A percentile compares a stretch with the other conserved stretches of the same genome.
These are phyloP conservation scores for Danionella dracula DNA, from an alignment of 2,797 vertebrate genomes.

Conservation along the genomic window DNA sequence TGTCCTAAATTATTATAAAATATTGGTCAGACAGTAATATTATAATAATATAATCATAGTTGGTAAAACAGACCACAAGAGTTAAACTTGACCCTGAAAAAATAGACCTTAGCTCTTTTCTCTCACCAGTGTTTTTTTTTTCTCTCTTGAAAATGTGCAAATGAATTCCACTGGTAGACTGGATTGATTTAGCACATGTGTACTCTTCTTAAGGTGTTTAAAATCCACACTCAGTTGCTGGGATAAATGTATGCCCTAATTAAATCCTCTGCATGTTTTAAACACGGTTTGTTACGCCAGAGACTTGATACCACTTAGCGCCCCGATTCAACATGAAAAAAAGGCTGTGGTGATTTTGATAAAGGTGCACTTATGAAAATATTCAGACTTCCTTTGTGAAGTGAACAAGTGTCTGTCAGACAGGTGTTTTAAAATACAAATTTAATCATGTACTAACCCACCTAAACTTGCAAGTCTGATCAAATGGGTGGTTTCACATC, in stretches of 20 bases:
- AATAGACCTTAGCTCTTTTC: not conserved
- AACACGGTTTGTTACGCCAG: slow-evolving; percentile 53
- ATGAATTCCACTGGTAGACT: slow-evolving; percentile 46
- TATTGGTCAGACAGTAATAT: no score
- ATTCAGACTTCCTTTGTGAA: not conserved
- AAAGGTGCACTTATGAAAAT: slow-evolving; percentile 33
- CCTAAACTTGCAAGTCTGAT: not conserved
- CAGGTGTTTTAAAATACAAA: not conserved
- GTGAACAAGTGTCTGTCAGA: not conserved
- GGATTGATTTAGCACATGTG: slow-evolving; percentile 36
- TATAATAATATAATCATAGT: no score
- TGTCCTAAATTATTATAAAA: no score
- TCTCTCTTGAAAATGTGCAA: slow-evolving; percentile 48
- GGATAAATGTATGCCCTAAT: slow-evolving; percentile 63
- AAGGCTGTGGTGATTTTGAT: slow-evolving; percentile 43
- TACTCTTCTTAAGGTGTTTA: slow-evolving; percentile 51
- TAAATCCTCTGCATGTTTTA: slow-evolving; percentile 56
- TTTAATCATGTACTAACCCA: not conserved
- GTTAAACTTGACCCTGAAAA: not conserved
- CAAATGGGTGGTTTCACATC: not conserved
- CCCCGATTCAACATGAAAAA: slow-evolving; percentile 67
- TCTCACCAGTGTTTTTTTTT: slow-evolving; percentile 4
- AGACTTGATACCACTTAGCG: slow-evolving; percentile 67
- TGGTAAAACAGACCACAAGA: slow-evolving; percentile 3
- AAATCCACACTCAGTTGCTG: slow-evolving; percentile 62